Base-by-base conservation (phyloP, 2,797 vertebrate species). In the Liparis tanakae region DNA sequence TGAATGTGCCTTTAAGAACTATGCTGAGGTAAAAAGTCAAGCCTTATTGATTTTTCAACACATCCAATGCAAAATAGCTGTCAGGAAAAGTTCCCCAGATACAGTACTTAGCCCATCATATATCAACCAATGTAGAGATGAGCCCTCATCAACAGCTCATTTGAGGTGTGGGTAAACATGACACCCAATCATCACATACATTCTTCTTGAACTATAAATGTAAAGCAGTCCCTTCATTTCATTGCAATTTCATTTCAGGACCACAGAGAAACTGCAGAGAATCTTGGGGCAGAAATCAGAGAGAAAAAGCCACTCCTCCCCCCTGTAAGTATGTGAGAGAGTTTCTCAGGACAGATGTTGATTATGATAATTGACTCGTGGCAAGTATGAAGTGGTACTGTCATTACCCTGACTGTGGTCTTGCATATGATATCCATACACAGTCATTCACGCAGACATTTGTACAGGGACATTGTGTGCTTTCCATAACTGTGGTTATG, bases 111-210 rank as follows among this genome's bases (percentile, higher is more conserved):
- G 10, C 54, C n/a, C 55, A 41, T 63, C n/a, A 72, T 60, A 65
- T 30, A 30, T 25, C 4, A 10, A 25, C 43, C 67, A 20, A 36
- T 0, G 9, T 3, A 8, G 34, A 55, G 30, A 17, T 51, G 3
- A 34, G 9, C 22, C 12, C 5, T 72, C 17, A 71, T 63, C 53
- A 59, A 5, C 3, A 8, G 30, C 30, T 64, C 37, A 66, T 7
- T 73, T 39, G 20, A 34, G 61, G 17, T 30, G 37, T 34, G 7
- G 44, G 44, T 30, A 67, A 76, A 72, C n/a, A 66, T 58, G 34
- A 67, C 18, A 43, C 30, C 37, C 6, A 12, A 20, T 43, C 41
- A 50, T 61, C 10, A 25, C 37, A 70, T 30, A 67, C 22, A 1
- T 33, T 74, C 18, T 50, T 68, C 67, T 48, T 70, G 8, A 48